Percentiles rank a stretch among this genome's conserved stretches.
Evolutionary conservation across 2,797 vertebrate species (phyloP).

Genomic region (Melanogrammus aeglefinus): DNA sequence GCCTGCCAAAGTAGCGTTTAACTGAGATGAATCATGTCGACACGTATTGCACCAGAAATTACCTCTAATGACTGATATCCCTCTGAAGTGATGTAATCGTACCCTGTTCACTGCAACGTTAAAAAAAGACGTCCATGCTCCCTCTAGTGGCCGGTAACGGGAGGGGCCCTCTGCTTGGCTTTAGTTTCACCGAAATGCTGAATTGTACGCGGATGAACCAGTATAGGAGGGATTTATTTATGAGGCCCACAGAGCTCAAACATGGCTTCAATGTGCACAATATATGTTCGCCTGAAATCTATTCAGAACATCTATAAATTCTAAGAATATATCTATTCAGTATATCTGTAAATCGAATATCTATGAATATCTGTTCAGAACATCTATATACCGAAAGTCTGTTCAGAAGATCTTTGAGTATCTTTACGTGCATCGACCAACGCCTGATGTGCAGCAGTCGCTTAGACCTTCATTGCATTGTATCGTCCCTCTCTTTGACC

Average conservation of each 20-base stretch:
- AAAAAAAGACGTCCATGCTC: conserved; percentile 28
- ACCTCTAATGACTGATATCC: conserved; percentile 40
- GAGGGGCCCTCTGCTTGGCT: neutral
- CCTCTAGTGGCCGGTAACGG: conserved; percentile 47
- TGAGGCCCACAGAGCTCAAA: too few species aligned
- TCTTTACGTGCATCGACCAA: neutral
- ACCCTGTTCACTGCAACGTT: conserved; percentile 28
- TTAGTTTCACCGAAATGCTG: neutral
- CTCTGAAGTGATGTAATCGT: conserved; percentile 51
- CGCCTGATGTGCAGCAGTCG: neutral
- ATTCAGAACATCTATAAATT: neutral
- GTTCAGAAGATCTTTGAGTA: neutral
- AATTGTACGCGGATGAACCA: neutral
- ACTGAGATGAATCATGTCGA: conserved; percentile 13
- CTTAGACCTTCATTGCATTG: neutral
- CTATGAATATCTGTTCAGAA: neutral
- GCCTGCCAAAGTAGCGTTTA: neutral
- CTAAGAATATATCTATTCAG: neutral
- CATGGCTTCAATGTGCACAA: neutral
- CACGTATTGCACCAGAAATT: conserved; percentile 24
- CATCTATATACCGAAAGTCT: neutral
- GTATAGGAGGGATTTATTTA: too few species aligned
- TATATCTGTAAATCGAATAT: neutral
- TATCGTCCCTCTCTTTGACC: neutral
- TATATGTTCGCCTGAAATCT: neutral